phyloP scores from a whole-genome alignment of 2,113 vertebrate genomes.

The Origma solitaria region DNA sequence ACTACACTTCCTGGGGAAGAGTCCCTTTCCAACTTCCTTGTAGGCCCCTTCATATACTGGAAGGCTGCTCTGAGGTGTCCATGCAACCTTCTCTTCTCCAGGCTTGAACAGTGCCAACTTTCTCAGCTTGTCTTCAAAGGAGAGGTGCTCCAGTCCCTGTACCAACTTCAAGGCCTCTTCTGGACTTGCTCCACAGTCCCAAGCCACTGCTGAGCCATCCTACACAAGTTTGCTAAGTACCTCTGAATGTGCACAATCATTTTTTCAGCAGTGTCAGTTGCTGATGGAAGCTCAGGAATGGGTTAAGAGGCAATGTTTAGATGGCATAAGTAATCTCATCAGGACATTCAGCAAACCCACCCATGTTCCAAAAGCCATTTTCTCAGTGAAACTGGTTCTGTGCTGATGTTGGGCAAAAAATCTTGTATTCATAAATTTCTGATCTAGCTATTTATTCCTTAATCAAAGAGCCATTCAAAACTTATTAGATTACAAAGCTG shows the following conservation, averaged over 20 bases:
- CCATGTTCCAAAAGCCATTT: neutral
- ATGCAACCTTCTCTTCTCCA: neutral
- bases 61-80: neutral
- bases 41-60: neutral
- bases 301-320: neutral
- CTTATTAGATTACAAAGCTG: neutral
- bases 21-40: fast-evolving
- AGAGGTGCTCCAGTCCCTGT: neutral
- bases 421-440: neutral
- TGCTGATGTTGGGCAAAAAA: neutral
- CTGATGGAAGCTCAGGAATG: neutral
- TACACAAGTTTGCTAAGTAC: neutral
- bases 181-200: neutral
- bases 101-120: neutral
- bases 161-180: neutral
- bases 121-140: neutral
- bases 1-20: neutral
- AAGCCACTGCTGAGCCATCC: neutral
- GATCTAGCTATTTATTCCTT: neutral
- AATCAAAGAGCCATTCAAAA: neutral
- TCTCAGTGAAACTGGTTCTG: neutral
- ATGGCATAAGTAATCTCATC: neutral
- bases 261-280: neutral
- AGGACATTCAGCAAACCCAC: neutral
- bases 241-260: neutral